Evolutionary conservation across 2,888 invertebrate genomes (phyloP).

Genomic region (Augochlorella aurata): DNA sequence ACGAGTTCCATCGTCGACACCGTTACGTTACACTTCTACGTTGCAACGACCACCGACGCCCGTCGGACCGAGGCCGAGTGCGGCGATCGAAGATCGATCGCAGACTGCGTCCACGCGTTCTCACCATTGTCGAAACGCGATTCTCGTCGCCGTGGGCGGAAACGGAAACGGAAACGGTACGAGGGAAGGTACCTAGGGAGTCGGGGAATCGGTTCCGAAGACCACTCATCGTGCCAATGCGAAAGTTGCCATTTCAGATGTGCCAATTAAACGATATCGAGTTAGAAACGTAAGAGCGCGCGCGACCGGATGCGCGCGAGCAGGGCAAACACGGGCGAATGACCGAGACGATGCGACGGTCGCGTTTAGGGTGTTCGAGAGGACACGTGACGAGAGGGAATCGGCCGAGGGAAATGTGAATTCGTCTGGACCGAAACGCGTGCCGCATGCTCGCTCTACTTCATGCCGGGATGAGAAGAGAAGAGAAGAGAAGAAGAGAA

Average conservation of each 20-base stretch:
- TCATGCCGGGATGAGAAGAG: background rate
- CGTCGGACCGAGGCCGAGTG: background rate
- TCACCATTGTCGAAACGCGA: slow-evolving; percentile 9
- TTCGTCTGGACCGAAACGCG: slow-evolving; percentile 27
- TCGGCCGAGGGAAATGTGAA: slow-evolving; percentile 4
- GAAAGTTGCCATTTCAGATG: slow-evolving; percentile 80
- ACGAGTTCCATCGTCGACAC: background rate
- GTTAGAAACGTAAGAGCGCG: slow-evolving; percentile 55
- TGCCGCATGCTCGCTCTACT: slow-evolving; percentile 20
- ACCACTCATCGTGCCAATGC: slow-evolving; percentile 78
- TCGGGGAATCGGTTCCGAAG: slow-evolving; percentile 22
- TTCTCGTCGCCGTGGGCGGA: background rate
- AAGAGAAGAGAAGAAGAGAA: slow-evolving; percentile 19
- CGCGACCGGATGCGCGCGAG: slow-evolving; percentile 27
- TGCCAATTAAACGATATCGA: slow-evolving; percentile 76
- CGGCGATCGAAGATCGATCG: background rate
- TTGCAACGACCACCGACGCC: slow-evolving; percentile 3
- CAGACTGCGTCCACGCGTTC: slow-evolving; percentile 5
- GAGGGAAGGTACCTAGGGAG: background rate
- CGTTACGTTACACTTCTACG: background rate
- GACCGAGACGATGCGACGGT: background rate
- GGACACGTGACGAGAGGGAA: background rate
- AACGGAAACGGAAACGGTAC: background rate
- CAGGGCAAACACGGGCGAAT: background rate
- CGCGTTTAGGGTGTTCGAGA: background rate